Evolutionary conservation across 2,113 vertebrate genomes (phyloP).

Genomic region (Apus apus): DNA sequence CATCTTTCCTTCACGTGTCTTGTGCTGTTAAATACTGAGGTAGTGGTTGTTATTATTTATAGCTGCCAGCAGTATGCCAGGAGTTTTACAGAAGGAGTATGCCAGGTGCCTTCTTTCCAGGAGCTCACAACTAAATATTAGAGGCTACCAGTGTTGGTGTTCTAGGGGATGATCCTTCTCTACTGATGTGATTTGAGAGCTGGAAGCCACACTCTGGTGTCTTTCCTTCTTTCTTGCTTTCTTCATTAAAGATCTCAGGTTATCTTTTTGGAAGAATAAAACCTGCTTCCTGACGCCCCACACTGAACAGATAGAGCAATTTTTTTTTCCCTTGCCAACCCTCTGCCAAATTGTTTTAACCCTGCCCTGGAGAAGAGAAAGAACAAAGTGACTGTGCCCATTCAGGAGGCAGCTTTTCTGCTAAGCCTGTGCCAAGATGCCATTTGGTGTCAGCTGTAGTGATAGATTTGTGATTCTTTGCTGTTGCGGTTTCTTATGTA

Average conservation of each 20-base stretch:
- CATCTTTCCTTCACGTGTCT: neutral
- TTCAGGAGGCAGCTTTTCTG: constrained; percentile 37
- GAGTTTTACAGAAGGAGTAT: neutral
- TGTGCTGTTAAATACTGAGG: neutral
- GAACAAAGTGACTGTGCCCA: constrained; percentile 21
- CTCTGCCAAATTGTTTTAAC: constrained; percentile 51
- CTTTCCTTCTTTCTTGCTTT: neutral
- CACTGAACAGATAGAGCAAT: constrained; percentile 2
- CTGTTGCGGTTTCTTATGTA: constrained; percentile 64
- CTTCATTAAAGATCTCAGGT: constrained; percentile 40
- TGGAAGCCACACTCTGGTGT: constrained; percentile 28
- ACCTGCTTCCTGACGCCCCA: constrained; percentile 48
- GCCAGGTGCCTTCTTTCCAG: neutral
- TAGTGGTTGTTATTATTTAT: constrained; percentile 16
- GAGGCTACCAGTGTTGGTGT: neutral
- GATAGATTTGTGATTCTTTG: constrained; percentile 47
- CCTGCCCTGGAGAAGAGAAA: constrained; percentile 25
- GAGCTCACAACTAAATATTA: neutral
- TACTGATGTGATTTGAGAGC: constrained; percentile 36
- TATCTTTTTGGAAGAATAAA: neutral
- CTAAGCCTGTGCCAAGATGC: neutral
- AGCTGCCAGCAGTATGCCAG: neutral
- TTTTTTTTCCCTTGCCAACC: constrained; percentile 34
- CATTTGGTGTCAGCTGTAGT: constrained; percentile 39
- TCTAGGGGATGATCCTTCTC: neutral